Percentiles rank a stretch among this genome's conserved stretches.
These are phyloP conservation scores for Mastomys natalensis DNA, from an alignment of 2,113 vertebrate genomes.

Conservation along the genomic window DNA sequence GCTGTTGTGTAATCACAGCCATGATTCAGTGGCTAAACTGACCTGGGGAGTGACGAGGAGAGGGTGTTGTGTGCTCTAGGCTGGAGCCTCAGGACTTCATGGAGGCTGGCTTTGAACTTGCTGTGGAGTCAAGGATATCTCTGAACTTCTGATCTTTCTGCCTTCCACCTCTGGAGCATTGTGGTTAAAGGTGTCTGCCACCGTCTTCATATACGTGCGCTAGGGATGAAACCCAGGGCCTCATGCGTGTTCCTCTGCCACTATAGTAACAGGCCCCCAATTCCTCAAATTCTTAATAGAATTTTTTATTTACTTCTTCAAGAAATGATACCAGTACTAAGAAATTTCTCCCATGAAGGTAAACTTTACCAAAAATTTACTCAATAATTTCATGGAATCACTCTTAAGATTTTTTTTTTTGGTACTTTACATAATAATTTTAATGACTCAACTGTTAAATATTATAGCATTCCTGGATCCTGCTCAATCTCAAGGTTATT, in stretches of 20 bases:
- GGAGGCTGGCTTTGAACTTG: background rate
- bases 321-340: conserved; percentile 5
- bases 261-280: background rate
- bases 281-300: conserved; percentile 4
- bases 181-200: background rate
- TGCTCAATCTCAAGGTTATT: background rate
- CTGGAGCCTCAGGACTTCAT: background rate
- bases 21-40: background rate
- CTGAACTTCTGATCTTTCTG: background rate
- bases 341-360: background rate
- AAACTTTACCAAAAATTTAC: background rate
- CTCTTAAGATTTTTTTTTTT: background rate
- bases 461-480: background rate
- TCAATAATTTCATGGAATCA: background rate
- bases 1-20: background rate
- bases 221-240: background rate
- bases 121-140: background rate
- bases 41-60: background rate
- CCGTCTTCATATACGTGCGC: too few species aligned
- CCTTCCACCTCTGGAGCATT: background rate
- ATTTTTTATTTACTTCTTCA: background rate
- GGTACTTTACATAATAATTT: background rate
- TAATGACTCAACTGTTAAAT: background rate
- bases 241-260: background rate
- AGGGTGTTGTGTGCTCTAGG: background rate